Base-by-base conservation (phyloP, 2,113 vertebrate genomes). In the Peromyscus maniculatus region DNA sequence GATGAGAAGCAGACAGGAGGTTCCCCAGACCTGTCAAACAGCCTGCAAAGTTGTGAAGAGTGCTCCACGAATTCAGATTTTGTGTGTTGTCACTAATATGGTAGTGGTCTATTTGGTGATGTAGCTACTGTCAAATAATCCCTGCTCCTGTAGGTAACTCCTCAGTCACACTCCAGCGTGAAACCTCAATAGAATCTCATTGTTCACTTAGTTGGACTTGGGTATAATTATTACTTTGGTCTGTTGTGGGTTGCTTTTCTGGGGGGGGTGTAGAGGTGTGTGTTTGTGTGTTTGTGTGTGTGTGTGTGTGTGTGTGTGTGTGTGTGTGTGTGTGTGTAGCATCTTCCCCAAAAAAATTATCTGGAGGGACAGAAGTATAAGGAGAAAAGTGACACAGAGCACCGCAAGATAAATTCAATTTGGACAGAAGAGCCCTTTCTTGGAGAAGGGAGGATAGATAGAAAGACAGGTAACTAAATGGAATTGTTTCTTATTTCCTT, bases 401-500 rank as follows among this genome's bases (percentile, higher is more conserved):
- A 13, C 28, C 19, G 17, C 7, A 52, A 55, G 87, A 80, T 46
- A 49, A 83, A 86, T 39, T 75, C 52, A 74, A 33, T 43, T 33
- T 71, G 24, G 22, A 21, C 43, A 49, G 49, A 75, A 78, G 77
- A 83, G 31, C 39, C 43, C 33, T 5, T 7, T 95, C 93, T 83
- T 66, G 21, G 17, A 75, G 57, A 52, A 95, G 31, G 87, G 33
- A 88, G 52, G 59, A 52, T 22, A 31, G 49, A 22, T 52, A 52
- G 90, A 88, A 94, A 91, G 95, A 96, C 52, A 90, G 64, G 71
- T 43, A 88, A 83, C 72, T 89, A 88, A 91, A 83, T 69, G 49
- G 66, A 92, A 92, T 43, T 33, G 24, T 86, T 91, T 57, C 78
- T 89, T 89, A 72, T 96, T 97, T 97, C 96, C 96, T 96, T 67